phyloP scores from a whole-genome alignment of 2,888 invertebrate genomes.

The Mellilla xanthometata region DNA sequence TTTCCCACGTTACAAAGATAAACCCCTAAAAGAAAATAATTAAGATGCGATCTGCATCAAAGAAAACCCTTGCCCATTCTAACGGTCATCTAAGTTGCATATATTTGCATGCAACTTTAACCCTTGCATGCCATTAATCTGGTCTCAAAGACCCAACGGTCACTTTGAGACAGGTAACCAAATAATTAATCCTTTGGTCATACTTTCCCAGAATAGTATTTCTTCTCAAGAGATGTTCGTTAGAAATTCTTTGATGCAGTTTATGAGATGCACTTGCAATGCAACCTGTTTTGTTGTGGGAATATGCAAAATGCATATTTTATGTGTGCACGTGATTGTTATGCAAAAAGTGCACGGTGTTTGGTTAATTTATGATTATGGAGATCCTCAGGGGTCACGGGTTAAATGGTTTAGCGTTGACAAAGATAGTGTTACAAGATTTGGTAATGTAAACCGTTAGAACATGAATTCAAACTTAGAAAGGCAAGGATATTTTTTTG shows the following conservation, averaged over 20 bases:
- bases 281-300: constrained; percentile 61
- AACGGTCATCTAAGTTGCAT: constrained; percentile 49
- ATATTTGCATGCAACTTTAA: constrained; percentile 62
- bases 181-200: constrained; percentile 20
- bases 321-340: constrained; percentile 43
- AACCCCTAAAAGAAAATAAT: constrained; percentile 28
- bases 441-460: constrained; percentile 19
- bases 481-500: no score
- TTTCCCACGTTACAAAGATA: constrained; percentile 5
- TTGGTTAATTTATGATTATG: constrained; percentile 70
- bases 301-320: constrained; percentile 38
- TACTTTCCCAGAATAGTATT: constrained; percentile 28
- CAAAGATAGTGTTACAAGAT: constrained; percentile 31
- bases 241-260: constrained; percentile 51
- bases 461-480: background rate
- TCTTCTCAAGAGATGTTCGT: constrained; percentile 6
- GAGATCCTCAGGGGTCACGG: constrained; percentile 44
- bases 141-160: constrained; percentile 25
- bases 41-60: constrained; percentile 17
- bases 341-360: constrained; percentile 53
- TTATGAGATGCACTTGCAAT: constrained; percentile 35
- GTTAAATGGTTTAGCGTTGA: constrained; percentile 35
- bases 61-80: constrained; percentile 35
- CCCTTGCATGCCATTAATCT: constrained; percentile 45
- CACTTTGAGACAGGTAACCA: constrained; percentile 6